A percentile compares a stretch with the other conserved stretches of the same genome.
Evolutionary conservation across 2,888 invertebrate genomes (phyloP).

Genomic region (Xestobium rufovillosum): DNA sequence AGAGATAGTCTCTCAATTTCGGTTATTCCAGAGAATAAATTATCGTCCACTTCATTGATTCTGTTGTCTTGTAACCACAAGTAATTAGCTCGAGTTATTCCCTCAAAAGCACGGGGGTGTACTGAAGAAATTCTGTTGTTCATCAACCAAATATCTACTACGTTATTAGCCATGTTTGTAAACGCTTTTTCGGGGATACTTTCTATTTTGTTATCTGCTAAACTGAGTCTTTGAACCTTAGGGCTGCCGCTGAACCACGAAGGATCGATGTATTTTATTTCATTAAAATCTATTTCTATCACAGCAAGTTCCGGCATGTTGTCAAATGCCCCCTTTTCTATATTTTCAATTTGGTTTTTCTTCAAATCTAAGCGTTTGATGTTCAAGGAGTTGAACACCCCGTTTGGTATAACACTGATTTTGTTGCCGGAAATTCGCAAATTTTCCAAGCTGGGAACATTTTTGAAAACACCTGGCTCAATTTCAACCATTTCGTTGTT

Average conservation of each 20-base stretch:
- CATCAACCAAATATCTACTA: neutral
- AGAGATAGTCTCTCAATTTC: neutral
- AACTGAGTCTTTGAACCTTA: neutral
- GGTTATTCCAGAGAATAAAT: neutral
- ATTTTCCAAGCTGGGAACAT: constrained; percentile 24
- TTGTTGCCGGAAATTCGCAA: constrained; percentile 27
- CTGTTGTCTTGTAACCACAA: constrained; percentile 1
- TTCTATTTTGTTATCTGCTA: neutral
- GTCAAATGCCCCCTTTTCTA: constrained; percentile 25
- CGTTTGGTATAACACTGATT: constrained; percentile 21
- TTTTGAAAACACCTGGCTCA: constrained; percentile 19
- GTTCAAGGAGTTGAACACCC: constrained; percentile 25
- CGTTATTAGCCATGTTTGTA: neutral
- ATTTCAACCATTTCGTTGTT: constrained; percentile 16
- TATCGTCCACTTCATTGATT: neutral
- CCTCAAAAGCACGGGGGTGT: neutral
- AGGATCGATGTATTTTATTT: too few relatives aligned
- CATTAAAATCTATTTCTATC: neutral
- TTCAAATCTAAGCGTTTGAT: constrained; percentile 23
- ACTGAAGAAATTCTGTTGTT: neutral
- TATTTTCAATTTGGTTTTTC: constrained; percentile 24
- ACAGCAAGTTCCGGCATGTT: constrained; percentile 26
- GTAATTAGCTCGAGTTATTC: constrained; percentile 1
- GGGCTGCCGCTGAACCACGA: neutral
- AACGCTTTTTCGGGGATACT: neutral